Evolutionary conservation across 2,888 invertebrate genomes (phyloP), one percentile per base, ranked within the genome.

Genomic region (Lumbricus terrestris): DNA sequence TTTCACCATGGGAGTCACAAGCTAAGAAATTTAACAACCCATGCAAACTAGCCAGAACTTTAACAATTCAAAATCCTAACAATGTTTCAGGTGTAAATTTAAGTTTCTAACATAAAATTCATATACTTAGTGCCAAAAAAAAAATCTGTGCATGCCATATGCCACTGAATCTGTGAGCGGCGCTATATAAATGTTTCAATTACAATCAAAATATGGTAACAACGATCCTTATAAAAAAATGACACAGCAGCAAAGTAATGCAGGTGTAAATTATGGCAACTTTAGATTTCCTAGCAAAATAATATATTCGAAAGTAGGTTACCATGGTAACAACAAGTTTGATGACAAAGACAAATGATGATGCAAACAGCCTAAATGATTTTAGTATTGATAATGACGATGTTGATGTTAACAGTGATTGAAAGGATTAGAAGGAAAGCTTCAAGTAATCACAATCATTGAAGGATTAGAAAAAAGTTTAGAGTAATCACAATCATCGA

Each of bases 371-470:
- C n/a, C 69, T n/a, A n/a, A 69, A 69, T 69, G 4, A 69, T 69
- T 69, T n/a, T 69, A n/a, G 4, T n/a, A 69, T 29, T n/a, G 69
- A 69, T 16, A n/a, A 69, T 69, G 69, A 69, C 13, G 69, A 69
- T 16, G 69, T n/a, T 69, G n/a, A 69, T 69, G 4, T 8, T 69
- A 1, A 69, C 69, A n/a, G n/a, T 69, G 69, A n/a, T n/a, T 69
- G n/a, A 69, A 69, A 69, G n/a, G 29, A n/a, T 69, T 69, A 69
- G 8, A 69, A 69, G n/a, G 40, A n/a, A 69, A 69, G 69, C n/a
- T 69, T n/a, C 69, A 69, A n/a, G n/a, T 69, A 69, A 69, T 69
- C 69, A 69, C 69, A 69, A 69, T 69, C n/a, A 69, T n/a, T n/a
- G n/a, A n/a, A n/a, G n/a, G n/a, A n/a, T n/a, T n/a, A 69, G 8